These are phyloP conservation scores for Furcula furcula DNA, from an alignment of 2,888 invertebrate species.

Conservation along the genomic window DNA sequence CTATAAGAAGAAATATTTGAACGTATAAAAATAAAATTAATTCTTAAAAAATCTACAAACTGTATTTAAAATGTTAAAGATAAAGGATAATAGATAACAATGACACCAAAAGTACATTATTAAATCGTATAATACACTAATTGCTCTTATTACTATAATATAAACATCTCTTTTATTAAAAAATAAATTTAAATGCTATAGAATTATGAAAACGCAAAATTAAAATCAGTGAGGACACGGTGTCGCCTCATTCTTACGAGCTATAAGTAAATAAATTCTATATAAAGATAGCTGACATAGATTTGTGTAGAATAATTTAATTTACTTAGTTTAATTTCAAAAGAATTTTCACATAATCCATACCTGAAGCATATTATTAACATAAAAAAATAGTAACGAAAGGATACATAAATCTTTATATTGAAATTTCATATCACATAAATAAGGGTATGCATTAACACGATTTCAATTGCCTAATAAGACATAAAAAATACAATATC, in stretches of 20 bases:
- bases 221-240: slow-evolving; percentile 14
- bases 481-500: neutral
- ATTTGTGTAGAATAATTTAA: too few species aligned
- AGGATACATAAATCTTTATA: too few species aligned
- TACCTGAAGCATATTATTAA: too few species aligned
- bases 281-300: neutral
- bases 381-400: too few species aligned
- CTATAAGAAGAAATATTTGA: too few species aligned
- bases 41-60: slow-evolving; percentile 43
- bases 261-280: slow-evolving; percentile 1
- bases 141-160: too few species aligned
- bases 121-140: too few species aligned
- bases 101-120: slow-evolving; percentile 22
- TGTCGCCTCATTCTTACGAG: slow-evolving; percentile 3
- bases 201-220: slow-evolving; percentile 24
- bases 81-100: slow-evolving; percentile 39
- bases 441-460: neutral
- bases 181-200: slow-evolving; percentile 43
- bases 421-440: neutral
- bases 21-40: neutral
- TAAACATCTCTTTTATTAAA: too few species aligned
- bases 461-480: neutral
- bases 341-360: too few species aligned
- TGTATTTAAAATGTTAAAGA: slow-evolving; percentile 38
- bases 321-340: too few species aligned